phyloP scores from a whole-genome alignment of 2,797 vertebrate genomes.

The Oreochromis grahami region DNA sequence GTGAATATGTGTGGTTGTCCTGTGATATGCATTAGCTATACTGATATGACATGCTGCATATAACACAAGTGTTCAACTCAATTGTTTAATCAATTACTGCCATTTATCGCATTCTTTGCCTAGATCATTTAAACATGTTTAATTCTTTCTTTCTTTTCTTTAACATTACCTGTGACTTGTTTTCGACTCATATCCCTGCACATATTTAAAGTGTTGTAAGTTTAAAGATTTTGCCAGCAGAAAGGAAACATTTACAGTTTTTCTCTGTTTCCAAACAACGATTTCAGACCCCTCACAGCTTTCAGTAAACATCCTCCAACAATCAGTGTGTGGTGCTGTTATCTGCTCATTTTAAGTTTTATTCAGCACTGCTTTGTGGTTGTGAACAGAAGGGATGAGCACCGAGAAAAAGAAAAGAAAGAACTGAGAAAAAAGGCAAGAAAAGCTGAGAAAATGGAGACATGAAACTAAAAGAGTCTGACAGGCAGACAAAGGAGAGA shows the following conservation, averaged over 20 bases:
- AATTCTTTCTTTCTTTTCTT: not conserved
- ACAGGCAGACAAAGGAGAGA: not conserved
- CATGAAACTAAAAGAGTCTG: not conserved
- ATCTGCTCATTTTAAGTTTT: not conserved
- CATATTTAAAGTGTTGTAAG: not conserved
- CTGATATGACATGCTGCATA: not conserved
- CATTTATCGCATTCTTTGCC: not conserved
- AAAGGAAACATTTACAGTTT: not conserved
- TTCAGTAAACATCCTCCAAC: not conserved
- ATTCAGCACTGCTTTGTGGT: not conserved
- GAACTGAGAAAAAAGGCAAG: not conserved
- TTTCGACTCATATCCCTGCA: not conserved
- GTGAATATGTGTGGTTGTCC: not conserved
- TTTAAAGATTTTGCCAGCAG: not conserved
- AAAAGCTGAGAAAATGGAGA: not conserved
- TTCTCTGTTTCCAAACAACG: not conserved
- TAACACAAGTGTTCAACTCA: not conserved
- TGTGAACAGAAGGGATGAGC: not conserved
- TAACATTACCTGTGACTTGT: not conserved
- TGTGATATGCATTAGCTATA: not conserved
- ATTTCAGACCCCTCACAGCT: not conserved
- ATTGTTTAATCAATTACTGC: not conserved
- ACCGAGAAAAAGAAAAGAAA: not conserved
- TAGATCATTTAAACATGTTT: not conserved
- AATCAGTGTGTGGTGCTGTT: not conserved